phyloP scores from a whole-genome alignment of 1,140 invertebrate species.

The Steinernema khuongi region DNA sequence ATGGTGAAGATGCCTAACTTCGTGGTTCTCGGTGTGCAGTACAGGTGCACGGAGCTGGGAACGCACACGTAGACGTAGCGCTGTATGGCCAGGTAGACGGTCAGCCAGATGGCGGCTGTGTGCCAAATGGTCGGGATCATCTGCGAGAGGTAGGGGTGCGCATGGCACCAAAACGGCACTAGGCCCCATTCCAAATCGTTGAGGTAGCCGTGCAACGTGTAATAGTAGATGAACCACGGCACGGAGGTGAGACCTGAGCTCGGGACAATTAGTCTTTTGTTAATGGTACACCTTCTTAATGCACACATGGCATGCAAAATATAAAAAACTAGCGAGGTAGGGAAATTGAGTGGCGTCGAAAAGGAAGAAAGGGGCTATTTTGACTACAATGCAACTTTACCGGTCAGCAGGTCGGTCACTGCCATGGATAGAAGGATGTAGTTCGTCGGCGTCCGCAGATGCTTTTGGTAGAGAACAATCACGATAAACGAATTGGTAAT shows the following conservation, averaged over 20 bases:
- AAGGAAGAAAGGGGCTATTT: too few species aligned
- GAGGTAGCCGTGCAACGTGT: slow-evolving; percentile 41
- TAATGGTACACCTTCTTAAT: too few species aligned
- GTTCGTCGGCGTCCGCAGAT: slow-evolving; percentile 70
- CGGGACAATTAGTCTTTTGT: too few species aligned
- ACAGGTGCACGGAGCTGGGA: slow-evolving; percentile 39
- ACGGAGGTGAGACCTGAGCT: slow-evolving; percentile 35
- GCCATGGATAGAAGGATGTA: slow-evolving; percentile 74
- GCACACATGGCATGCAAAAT: too few species aligned
- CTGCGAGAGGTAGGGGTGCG: slow-evolving; percentile 39
- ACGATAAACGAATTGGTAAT: slow-evolving; percentile 79
- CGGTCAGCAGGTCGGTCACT: slow-evolving; percentile 81
- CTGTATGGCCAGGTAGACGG: slow-evolving; percentile 52
- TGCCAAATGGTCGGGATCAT: slow-evolving; percentile 40
- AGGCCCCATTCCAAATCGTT: slow-evolving; percentile 28
- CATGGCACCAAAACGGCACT: slow-evolving; percentile 35
- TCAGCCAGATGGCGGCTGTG: slow-evolving; percentile 40
- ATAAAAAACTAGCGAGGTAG: too few species aligned
- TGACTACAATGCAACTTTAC: too few species aligned
- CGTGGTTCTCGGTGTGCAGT: slow-evolving; percentile 47
- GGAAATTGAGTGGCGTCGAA: too few species aligned
- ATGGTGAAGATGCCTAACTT: slow-evolving; percentile 41
- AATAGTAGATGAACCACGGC: slow-evolving; percentile 47
- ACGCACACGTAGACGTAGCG: slow-evolving; percentile 52
- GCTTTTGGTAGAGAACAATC: slow-evolving; percentile 67